Conservation (phyloP, 2,888 invertebrate species). For the Dioctria linearis region DNA sequence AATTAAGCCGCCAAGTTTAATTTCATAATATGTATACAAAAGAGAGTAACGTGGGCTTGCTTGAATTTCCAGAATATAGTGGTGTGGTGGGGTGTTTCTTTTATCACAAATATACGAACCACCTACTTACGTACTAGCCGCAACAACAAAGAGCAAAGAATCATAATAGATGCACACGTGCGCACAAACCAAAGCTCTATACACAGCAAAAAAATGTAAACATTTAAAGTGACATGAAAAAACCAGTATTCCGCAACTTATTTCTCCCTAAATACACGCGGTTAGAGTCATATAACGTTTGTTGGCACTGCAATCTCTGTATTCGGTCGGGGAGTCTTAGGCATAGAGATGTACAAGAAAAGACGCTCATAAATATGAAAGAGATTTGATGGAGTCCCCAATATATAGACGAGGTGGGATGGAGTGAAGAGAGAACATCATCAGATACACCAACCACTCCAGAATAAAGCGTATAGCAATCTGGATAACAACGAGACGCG, state of each 20-base stretch:
- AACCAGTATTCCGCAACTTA: neutral
- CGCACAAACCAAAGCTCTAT: neutral
- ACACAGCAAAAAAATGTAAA: neutral
- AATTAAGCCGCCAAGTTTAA: neutral
- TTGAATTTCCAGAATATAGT: neutral
- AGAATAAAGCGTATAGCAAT: neutral
- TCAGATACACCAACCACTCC: too few relatives aligned
- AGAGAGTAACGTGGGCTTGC: neutral
- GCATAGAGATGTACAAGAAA: neutral
- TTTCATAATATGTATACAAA: neutral
- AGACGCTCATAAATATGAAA: conserved; percentile 6
- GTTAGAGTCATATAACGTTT: conserved; percentile 6
- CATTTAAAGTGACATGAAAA: conserved; percentile 1
- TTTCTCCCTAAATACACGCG: neutral
- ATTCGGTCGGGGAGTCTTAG: neutral
- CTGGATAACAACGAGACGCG: neutral
- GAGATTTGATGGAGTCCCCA: conserved; percentile 1
- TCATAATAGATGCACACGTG: neutral
- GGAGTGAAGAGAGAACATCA: too few relatives aligned
- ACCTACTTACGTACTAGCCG: neutral
- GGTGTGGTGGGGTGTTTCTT: neutral
- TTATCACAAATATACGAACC: neutral
- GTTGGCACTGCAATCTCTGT: neutral
- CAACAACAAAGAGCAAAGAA: neutral
- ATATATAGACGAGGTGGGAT: neutral